Evolutionary conservation across 2,888 invertebrate genomes (phyloP).

Genomic region (Mycogona germanica): DNA sequence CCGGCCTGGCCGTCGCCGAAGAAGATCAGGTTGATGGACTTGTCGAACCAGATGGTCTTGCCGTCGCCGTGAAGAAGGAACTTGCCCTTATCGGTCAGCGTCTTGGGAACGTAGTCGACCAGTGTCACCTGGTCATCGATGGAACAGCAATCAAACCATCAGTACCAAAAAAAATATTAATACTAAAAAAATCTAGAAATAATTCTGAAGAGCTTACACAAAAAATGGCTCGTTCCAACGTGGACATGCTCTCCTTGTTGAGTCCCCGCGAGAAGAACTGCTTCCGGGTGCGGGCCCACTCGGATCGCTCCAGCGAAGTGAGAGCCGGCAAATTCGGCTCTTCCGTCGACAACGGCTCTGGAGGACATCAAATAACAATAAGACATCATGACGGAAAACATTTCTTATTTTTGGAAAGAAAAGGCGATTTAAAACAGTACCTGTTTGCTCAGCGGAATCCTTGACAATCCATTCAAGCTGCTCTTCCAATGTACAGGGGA

Average conservation of each 20-base stretch:
- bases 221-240: conserved; percentile 36
- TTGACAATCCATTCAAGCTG: conserved; percentile 37
- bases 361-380: no score
- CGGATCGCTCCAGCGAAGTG: conserved; percentile 35
- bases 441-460: conserved; percentile 33
- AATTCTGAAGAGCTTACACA: conserved; percentile 34
- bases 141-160: not conserved
- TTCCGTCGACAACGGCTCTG: conserved; percentile 28
- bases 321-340: conserved; percentile 34
- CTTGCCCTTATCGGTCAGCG: conserved; percentile 33
- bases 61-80: conserved; percentile 37
- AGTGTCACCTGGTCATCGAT: conserved; percentile 30
- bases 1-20: conserved; percentile 38
- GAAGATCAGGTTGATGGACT: conserved; percentile 35
- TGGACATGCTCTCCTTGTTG: conserved; percentile 35
- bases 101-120: conserved; percentile 28
- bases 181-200: no score
- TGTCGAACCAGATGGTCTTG: conserved; percentile 39
- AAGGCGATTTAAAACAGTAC: conserved; percentile 25
- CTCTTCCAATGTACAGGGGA: conserved; percentile 33
- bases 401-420: conserved; percentile 17
- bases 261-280: conserved; percentile 33
- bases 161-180: not conserved
- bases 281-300: conserved; percentile 36
- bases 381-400: conserved; percentile 15